Percentiles rank a stretch among this genome's conserved stretches.
These are phyloP conservation scores for cattle (Bos taurus) DNA, from an alignment of 2,113 vertebrate genomes.

Conservation along the genomic window ARS-UCD2.0 NC_037344.1:46725501-46726000, in stretches of 20 bases:
- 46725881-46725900: not conserved
- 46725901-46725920: not conserved
- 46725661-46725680: no score
- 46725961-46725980: not conserved
- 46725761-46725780: not conserved
- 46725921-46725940: not conserved
- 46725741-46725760: not conserved
- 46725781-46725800: not conserved
- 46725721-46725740: not conserved
- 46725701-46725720: not conserved
- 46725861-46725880: not conserved
- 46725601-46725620: not conserved
- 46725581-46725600: not conserved
- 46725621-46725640: not conserved
- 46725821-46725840: not conserved
- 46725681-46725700: no score
- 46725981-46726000: not conserved
- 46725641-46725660: no score
- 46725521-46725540: not conserved
- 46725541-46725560: not conserved
- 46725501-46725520: not conserved
- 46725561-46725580: not conserved
- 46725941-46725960: not conserved
- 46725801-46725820: not conserved
- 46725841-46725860: no score